A percentile compares a stretch with the other conserved stretches of the same genome.
phyloP scores from a whole-genome alignment of 1,140 invertebrate species.

The Drosophila gunungcola region DNA sequence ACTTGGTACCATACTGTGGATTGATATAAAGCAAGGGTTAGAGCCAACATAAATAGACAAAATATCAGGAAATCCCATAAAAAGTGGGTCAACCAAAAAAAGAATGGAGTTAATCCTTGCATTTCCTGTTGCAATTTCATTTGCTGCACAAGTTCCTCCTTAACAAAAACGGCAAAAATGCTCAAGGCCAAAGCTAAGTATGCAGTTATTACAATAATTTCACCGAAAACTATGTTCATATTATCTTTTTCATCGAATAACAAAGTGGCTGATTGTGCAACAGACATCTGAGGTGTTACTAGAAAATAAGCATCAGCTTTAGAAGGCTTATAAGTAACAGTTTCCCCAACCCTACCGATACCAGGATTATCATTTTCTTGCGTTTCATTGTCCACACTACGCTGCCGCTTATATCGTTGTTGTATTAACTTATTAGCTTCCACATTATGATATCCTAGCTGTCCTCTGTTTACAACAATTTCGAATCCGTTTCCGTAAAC shows the following conservation, averaged over 20 bases:
- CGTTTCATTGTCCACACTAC: background rate
- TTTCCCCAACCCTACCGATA: background rate
- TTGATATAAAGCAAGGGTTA: background rate
- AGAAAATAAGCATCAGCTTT: background rate
- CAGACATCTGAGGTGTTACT: background rate
- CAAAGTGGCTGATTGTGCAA: background rate
- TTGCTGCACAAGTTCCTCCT: constrained; percentile 2
- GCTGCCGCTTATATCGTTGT: background rate
- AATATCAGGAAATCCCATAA: constrained; percentile 2
- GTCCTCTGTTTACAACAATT: constrained; percentile 3
- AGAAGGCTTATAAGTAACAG: background rate
- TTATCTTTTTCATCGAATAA: background rate
- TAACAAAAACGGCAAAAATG: constrained; percentile 6
- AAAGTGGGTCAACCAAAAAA: constrained; percentile 17
- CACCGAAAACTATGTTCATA: background rate
- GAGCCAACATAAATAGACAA: background rate
- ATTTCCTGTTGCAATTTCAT: constrained; percentile 11
- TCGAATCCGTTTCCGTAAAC: background rate
- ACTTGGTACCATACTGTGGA: background rate
- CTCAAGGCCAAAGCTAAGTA: constrained; percentile 6
- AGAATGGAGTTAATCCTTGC: background rate
- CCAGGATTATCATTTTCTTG: background rate
- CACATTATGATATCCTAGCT: background rate
- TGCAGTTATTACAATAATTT: background rate
- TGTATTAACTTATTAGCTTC: too few species aligned